Conservation (phyloP, 2,888 invertebrate genomes). For the Deilephila porcellus region DNA sequence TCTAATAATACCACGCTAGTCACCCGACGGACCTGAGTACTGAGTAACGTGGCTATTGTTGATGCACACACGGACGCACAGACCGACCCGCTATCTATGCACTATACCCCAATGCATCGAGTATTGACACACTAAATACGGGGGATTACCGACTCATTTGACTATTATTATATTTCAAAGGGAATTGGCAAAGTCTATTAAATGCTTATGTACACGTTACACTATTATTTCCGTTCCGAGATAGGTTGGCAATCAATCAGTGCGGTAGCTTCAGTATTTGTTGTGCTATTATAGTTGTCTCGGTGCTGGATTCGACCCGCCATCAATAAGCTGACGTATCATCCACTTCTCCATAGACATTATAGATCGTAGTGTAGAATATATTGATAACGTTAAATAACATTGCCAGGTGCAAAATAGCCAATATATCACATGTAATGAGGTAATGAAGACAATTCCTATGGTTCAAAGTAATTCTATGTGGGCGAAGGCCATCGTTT, state of each 20-base stretch:
- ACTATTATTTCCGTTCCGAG: too few relatives aligned
- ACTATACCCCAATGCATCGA: neutral
- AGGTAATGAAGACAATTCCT: constrained; percentile 21
- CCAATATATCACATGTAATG: constrained; percentile 10
- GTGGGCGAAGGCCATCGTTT: constrained; percentile 11
- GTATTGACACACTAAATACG: too few relatives aligned
- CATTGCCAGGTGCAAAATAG: neutral
- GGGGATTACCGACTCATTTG: too few relatives aligned
- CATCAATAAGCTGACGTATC: too few relatives aligned
- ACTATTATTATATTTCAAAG: too few relatives aligned
- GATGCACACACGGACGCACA: constrained; percentile 5
- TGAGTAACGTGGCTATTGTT: constrained; percentile 27
- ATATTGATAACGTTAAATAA: neutral
- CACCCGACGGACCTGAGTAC: constrained; percentile 8
- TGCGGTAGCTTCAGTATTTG: too few relatives aligned
- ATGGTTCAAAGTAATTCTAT: constrained; percentile 2
- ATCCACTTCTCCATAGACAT: too few relatives aligned
- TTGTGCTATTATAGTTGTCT: too few relatives aligned
- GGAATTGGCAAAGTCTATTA: too few relatives aligned
- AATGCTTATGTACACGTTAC: too few relatives aligned
- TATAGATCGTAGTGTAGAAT: neutral
- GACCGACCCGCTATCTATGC: constrained; percentile 19
- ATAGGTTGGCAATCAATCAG: too few relatives aligned
- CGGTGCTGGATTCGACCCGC: too few relatives aligned
- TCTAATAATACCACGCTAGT: constrained; percentile 28